phyloP scores from a whole-genome alignment of 2,888 invertebrate species.

The Alloscopus bannaensis region DNA sequence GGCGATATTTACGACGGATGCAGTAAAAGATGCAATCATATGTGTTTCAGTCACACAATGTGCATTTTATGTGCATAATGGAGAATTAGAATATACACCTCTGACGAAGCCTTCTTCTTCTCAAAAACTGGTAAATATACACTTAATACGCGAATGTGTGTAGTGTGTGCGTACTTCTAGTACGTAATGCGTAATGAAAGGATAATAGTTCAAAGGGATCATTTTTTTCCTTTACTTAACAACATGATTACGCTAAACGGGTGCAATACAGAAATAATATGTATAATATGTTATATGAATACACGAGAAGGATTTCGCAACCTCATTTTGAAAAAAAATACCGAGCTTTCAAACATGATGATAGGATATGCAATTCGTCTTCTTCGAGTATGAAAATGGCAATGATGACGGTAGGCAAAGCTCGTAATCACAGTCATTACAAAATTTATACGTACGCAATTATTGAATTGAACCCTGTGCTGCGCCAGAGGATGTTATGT shows the following conservation, averaged over 20 bases:
- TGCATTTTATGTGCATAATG: too few species aligned
- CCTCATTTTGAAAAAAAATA: constrained; percentile 24
- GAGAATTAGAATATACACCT: neutral
- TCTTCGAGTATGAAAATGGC: constrained; percentile 9
- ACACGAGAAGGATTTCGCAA: constrained; percentile 31
- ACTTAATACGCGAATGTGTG: neutral
- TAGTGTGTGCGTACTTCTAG: constrained; percentile 1
- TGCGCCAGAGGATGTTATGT: too few species aligned
- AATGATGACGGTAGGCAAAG: neutral
- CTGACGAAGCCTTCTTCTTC: too few species aligned
- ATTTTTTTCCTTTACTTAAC: neutral
- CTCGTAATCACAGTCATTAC: neutral
- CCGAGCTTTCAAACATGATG: neutral
- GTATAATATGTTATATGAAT: constrained; percentile 11
- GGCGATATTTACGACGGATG: neutral
- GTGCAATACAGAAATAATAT: too few species aligned
- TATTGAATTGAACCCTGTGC: too few species aligned
- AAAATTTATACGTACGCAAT: too few species aligned
- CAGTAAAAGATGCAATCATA: neutral
- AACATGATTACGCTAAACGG: too few species aligned
- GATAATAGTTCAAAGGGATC: constrained; percentile 1
- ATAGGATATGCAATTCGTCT: neutral
- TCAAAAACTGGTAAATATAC: neutral
- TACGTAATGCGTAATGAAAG: constrained; percentile 12
- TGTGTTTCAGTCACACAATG: neutral